These are phyloP conservation scores for Drosophila aldrichi DNA, from an alignment of 2,888 invertebrate species.

Conservation along the genomic window DNA sequence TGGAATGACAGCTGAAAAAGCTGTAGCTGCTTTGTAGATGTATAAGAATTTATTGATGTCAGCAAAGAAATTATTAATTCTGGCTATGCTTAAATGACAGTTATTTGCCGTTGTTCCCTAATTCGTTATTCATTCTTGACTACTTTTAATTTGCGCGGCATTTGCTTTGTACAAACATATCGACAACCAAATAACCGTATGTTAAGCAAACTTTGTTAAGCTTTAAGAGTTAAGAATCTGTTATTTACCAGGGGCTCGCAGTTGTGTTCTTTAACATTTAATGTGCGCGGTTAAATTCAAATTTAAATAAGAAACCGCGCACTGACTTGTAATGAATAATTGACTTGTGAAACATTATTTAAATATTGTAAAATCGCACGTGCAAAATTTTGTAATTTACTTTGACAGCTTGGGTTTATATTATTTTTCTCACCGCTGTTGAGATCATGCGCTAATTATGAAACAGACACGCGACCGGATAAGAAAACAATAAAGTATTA, in stretches of 20 bases:
- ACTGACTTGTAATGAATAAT: neutral
- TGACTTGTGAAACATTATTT: neutral
- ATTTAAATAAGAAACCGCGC: neutral
- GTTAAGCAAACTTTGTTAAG: slow-evolving; percentile 1
- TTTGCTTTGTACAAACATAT: neutral
- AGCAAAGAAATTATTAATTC: neutral
- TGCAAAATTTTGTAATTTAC: slow-evolving; percentile 13
- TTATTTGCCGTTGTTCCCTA: neutral
- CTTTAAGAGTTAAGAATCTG: slow-evolving; percentile 8
- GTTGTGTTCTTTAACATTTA: neutral
- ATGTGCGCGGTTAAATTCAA: neutral
- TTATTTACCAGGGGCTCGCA: slow-evolving; percentile 6
- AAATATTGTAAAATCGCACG: slow-evolving; percentile 2
- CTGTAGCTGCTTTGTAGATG: neutral
- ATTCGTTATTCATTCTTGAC: neutral
- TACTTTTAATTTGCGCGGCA: neutral
- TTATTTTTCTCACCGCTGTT: slow-evolving; percentile 1
- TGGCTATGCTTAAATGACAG: neutral
- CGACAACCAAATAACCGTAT: neutral
- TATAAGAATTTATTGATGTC: neutral
- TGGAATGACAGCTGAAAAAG: neutral
- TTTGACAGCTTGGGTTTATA: slow-evolving; percentile 19
- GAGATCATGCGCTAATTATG: slow-evolving; percentile 63
- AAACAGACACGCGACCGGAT: slow-evolving; percentile 64
- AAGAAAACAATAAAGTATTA: slow-evolving; percentile 40